These are phyloP conservation scores for Marasmarcha lunaedactyla DNA, from an alignment of 2,888 invertebrate species.

Conservation along the genomic window DNA sequence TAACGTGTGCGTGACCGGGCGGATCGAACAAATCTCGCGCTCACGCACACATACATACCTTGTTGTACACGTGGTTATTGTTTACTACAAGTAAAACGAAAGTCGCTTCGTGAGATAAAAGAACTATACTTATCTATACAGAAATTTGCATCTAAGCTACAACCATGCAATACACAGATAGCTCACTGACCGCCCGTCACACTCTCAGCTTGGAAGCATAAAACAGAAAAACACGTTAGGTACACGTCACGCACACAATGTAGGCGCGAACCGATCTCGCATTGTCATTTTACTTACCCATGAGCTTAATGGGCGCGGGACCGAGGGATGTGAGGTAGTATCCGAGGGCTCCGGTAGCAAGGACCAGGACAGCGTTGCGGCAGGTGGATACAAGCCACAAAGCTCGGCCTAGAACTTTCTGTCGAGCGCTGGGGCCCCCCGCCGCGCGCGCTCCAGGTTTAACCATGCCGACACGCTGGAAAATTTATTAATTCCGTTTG, in stretches of 20 bases:
- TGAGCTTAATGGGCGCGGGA: slow-evolving; percentile 74
- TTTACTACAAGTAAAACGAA: no score
- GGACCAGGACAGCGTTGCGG: slow-evolving; percentile 87
- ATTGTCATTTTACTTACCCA: slow-evolving; percentile 63
- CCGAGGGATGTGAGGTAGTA: slow-evolving; percentile 69
- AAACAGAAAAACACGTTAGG: slow-evolving; percentile 24
- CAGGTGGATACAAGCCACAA: slow-evolving; percentile 85
- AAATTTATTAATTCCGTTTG: no score
- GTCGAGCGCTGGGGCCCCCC: slow-evolving; percentile 62
- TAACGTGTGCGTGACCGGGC: no score
- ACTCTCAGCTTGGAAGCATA: slow-evolving; percentile 43
- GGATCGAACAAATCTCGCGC: neutral
- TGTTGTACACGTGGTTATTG: no score
- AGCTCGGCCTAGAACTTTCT: slow-evolving; percentile 73
- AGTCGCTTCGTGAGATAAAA: no score
- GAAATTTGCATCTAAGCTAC: no score
- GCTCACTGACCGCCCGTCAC: slow-evolving; percentile 42
- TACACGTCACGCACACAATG: neutral
- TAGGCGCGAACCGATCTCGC: neutral
- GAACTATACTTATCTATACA: no score
- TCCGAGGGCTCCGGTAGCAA: slow-evolving; percentile 78
- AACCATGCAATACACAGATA: no score
- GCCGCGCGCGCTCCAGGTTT: slow-evolving; percentile 71
- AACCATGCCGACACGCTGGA: slow-evolving; percentile 75
- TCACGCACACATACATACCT: no score